phyloP scores from a whole-genome alignment of 2,888 invertebrate genomes.

The Acanthosepion lycidas region DNA sequence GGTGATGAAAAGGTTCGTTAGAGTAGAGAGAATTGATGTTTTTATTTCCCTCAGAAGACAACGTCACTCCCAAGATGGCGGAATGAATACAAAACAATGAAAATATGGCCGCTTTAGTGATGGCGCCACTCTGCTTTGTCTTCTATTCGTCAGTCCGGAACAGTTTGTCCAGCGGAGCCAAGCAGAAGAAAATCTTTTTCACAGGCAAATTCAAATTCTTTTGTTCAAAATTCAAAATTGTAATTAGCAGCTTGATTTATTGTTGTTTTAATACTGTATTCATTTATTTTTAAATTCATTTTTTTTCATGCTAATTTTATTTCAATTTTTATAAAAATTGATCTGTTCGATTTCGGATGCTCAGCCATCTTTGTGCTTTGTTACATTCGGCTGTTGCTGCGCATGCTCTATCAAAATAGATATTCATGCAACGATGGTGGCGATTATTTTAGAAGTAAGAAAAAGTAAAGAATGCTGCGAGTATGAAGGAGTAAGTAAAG shows the following conservation, averaged over 20 bases:
- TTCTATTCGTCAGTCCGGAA: not conserved
- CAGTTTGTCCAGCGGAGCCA: slow-evolving; percentile 33
- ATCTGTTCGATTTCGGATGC: not conserved
- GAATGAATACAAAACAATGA: slow-evolving; percentile 13
- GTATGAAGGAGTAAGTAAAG: too few species aligned
- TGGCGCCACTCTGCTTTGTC: not conserved
- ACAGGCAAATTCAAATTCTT: not conserved
- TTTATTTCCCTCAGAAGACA: not conserved
- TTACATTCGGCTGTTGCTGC: not conserved
- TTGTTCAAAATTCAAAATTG: not conserved
- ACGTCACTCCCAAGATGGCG: not conserved
- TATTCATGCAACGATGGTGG: not conserved
- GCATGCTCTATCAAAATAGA: not conserved
- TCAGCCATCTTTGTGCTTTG: not conserved
- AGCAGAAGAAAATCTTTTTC: not conserved
- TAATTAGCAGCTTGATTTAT: not conserved
- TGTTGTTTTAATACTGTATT: not conserved
- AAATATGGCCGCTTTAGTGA: slow-evolving; percentile 5
- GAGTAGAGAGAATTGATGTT: slow-evolving; percentile 12
- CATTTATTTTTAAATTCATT: not conserved
- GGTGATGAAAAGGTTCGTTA: slow-evolving; percentile 33
- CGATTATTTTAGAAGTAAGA: not conserved
- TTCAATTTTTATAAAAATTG: slow-evolving; percentile 8
- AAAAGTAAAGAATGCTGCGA: not conserved
- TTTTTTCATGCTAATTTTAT: not conserved